Conservation (phyloP, 2,797 vertebrate species). For the Sebastes matsubarae region DNA sequence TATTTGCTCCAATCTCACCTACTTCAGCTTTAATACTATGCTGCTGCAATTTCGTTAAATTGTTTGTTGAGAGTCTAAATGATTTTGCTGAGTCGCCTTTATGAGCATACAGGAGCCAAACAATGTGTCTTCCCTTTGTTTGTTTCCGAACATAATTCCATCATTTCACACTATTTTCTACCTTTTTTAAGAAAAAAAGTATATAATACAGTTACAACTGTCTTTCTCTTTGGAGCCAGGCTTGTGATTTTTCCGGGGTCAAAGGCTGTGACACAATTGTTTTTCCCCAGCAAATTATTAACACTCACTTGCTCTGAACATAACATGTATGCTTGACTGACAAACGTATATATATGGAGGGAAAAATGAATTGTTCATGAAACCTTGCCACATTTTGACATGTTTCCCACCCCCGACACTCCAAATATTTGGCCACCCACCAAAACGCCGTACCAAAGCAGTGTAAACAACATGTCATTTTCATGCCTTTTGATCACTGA, state of each 20-base stretch:
- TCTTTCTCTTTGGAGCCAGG: not conserved
- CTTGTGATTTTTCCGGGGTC: conserved; percentile 4
- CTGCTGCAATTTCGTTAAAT: not conserved
- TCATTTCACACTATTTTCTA: not conserved
- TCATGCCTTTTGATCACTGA: conserved; percentile 67
- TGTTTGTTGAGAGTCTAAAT: not conserved
- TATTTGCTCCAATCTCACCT: no score
- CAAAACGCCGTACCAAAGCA: conserved; percentile 33
- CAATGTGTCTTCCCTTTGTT: not conserved
- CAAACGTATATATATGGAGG: conserved; percentile 11
- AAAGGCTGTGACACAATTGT: conserved; percentile 19
- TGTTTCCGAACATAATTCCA: not conserved
- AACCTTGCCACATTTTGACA: conserved; percentile 30
- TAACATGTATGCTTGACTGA: conserved; percentile 44
- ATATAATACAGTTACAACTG: not conserved
- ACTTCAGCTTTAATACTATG: not conserved
- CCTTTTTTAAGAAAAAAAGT: not conserved
- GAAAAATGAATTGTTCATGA: conserved; percentile 43
- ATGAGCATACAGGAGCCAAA: conserved; percentile 1
- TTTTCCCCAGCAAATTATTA: conserved; percentile 27
- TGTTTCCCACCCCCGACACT: conserved; percentile 27
- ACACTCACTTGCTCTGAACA: conserved; percentile 33
- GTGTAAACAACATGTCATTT: conserved; percentile 70
- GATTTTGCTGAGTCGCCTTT: not conserved
- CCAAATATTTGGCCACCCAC: conserved; percentile 56